Evolutionary conservation across 1,140 invertebrate genomes (phyloP).

Genomic region (Cyrtorhinus lividipennis): DNA sequence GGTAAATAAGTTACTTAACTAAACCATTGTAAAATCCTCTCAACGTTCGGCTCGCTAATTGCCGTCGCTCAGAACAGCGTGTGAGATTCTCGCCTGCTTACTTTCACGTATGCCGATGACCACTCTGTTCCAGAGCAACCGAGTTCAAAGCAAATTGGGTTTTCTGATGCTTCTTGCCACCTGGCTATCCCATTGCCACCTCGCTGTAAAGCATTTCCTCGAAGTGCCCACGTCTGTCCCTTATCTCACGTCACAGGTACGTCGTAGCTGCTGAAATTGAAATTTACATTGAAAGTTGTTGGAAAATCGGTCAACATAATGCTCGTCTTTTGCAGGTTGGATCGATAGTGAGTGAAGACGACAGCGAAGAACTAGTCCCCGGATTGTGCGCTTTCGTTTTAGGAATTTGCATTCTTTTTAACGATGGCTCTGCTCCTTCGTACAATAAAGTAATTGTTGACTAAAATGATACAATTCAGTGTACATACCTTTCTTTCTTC

Average conservation of each 20-base stretch:
- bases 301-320: background rate
- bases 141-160: slow-evolving; percentile 79
- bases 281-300: background rate
- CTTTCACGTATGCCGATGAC: no score
- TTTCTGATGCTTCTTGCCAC: slow-evolving; percentile 78
- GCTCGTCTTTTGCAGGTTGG: slow-evolving; percentile 30
- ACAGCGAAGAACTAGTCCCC: slow-evolving; percentile 72
- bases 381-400: slow-evolving; percentile 90
- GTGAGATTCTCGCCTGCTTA: no score
- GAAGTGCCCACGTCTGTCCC: slow-evolving; percentile 70
- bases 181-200: slow-evolving; percentile 76
- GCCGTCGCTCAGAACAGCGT: no score
- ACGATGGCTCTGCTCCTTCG: slow-evolving; percentile 68
- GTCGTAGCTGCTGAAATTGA: background rate
- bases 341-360: slow-evolving; percentile 60
- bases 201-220: slow-evolving; percentile 72
- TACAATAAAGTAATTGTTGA: slow-evolving; percentile 46
- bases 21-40: background rate
- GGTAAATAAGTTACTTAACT: slow-evolving; percentile 27
- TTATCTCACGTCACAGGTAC: slow-evolving; percentile 63
- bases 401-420: slow-evolving; percentile 83
- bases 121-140: slow-evolving; percentile 46
- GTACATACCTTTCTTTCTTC: background rate
- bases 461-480: background rate
- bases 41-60: no score